Base-by-base conservation (phyloP, 2,888 invertebrate genomes). In the Monopis laevigella region DNA sequence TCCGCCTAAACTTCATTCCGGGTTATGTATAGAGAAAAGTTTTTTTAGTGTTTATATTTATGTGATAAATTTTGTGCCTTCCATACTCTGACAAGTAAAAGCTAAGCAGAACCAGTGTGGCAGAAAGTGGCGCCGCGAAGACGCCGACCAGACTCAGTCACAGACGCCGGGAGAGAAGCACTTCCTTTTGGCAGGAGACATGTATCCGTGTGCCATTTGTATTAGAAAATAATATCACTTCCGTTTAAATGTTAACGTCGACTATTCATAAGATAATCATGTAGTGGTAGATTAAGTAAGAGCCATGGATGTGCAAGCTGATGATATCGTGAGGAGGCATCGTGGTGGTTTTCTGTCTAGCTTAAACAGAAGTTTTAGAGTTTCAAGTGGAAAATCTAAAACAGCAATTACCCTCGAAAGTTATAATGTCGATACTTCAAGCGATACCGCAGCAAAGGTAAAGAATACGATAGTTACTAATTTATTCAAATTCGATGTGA, bases 311-410 rank as follows among this genome's bases (percentile, higher is more conserved):
- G 67, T 70, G 59, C 67, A 67, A 59, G 52, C 62, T 49, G 64
- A 57, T 55, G 72, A 72, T 54, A 60, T 72, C 46, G 62, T 53
- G 59, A 77, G 74, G 64, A 72, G 73, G 74, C 68, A 70, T 56
- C 68, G 73, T 46, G 74, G 74, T 50, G 75, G 80, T 45, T 75
- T 81, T 62, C 63, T 81, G 54, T 77, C 72, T 45, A 62, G 68
- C 44, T 59, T 80, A 12, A 80, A 81, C 53, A 67, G 77, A 55
- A 81, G 81, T 59, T 77, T 80, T 60, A 71, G 81, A 41, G 55
- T 78, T 45, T 54, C 65, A 16, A 65, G 63, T 45, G 64, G 64
- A 27, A 75, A 65, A 53, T 57, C n/a, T n/a, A n/a, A n/a, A n/a
- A n/a, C n/a, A n/a, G n/a, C n/a, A n/a, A n/a, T n/a, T n/a, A n/a